These are phyloP conservation scores for Enteromius radiatus DNA, from an alignment of 2,797 vertebrate species.

Conservation along the genomic window DNA sequence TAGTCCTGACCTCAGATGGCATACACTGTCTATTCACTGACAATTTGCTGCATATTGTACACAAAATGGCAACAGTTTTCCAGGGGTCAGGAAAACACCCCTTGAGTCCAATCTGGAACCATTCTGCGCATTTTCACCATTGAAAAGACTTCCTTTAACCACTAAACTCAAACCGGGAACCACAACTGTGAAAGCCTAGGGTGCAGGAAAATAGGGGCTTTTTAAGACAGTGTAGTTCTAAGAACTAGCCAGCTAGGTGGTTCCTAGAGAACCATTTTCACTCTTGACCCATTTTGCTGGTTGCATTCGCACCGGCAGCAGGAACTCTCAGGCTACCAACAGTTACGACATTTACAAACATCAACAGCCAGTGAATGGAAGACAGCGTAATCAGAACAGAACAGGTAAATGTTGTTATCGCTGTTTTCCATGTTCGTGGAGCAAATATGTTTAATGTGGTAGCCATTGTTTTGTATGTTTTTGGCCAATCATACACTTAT, in stretches of 20 bases:
- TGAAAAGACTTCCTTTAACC: background rate
- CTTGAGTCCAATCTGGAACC: background rate
- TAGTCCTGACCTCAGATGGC: background rate
- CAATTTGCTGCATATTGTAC: background rate
- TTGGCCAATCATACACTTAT: background rate
- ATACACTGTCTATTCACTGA: conserved; percentile 2
- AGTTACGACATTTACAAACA: background rate
- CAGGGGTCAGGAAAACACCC: background rate
- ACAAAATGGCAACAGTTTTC: background rate
- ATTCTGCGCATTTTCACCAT: background rate
- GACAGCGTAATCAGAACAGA: background rate
- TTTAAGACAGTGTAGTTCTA: background rate
- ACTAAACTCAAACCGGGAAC: background rate
- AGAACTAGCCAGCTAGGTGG: background rate
- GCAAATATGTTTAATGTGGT: too few species aligned
- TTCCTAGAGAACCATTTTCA: background rate
- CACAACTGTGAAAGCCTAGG: background rate
- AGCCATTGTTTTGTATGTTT: too few species aligned
- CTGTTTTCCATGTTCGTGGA: background rate
- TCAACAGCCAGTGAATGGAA: background rate
- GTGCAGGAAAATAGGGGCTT: background rate
- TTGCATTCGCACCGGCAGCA: background rate
- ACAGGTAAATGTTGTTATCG: background rate
- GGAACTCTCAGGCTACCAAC: background rate
- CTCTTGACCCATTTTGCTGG: background rate